phyloP scores from a whole-genome alignment of 23 tunicate genomes.

The Diplosoma virens region DNA sequence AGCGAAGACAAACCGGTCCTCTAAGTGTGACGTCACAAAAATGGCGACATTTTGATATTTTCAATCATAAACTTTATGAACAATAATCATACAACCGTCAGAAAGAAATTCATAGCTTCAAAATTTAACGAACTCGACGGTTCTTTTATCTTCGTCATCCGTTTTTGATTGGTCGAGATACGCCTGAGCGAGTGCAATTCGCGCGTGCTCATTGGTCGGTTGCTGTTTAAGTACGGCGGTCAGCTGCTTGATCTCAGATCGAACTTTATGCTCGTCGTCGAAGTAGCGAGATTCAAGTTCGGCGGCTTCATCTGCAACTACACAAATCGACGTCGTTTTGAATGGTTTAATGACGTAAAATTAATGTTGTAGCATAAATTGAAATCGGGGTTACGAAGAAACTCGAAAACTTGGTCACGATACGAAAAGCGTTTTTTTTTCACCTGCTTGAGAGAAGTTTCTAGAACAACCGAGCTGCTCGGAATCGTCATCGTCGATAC shows the following conservation, averaged over 20 bases:
- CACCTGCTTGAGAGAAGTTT: no score
- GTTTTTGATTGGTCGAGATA: conserved; percentile 30
- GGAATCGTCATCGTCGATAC: no score
- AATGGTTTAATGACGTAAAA: no score
- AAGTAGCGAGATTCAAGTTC: conserved; percentile 11
- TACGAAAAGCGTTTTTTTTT: no score
- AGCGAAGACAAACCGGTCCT: not conserved
- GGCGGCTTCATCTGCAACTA: no score
- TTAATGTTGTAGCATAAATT: no score
- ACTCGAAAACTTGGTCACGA: no score
- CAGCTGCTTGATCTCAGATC: conserved; percentile 13
- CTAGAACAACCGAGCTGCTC: no score
- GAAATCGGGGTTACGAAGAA: no score
- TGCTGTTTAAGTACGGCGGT: not conserved
- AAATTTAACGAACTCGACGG: not conserved
- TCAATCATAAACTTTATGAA: not conserved
- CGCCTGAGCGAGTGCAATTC: conserved; percentile 26
- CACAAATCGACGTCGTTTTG: no score
- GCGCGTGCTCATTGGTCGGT: conserved; percentile 12
- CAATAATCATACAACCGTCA: not conserved
- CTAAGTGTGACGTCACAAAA: not conserved
- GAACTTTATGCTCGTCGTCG: not conserved
- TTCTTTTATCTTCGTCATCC: not conserved
- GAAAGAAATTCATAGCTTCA: not conserved
- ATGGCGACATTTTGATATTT: not conserved